Evolutionary conservation across 1,140 invertebrate species (phyloP).

Genomic region (Anastrepha ludens): DNA sequence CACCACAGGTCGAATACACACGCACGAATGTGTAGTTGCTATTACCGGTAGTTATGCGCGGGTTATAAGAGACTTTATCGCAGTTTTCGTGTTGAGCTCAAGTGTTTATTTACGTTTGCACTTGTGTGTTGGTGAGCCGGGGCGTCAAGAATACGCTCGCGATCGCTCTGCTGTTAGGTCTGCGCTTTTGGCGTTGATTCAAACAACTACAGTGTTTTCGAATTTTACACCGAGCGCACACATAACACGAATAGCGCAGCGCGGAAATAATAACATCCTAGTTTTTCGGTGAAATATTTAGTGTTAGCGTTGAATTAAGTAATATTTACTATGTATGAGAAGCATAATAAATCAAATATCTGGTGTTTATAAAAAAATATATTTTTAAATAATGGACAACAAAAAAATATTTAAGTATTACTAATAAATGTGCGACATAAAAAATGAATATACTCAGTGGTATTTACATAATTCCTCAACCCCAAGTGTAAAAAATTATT

Average conservation of each 20-base stretch:
- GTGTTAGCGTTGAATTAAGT: too few relatives aligned
- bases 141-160: not conserved
- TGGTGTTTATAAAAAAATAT: too few relatives aligned
- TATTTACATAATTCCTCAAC: too few relatives aligned
- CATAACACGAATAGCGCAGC: not conserved
- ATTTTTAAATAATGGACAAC: too few relatives aligned
- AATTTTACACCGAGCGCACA: slow-evolving; percentile 15
- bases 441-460: too few relatives aligned
- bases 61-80: not conserved
- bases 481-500: too few relatives aligned
- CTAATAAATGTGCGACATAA: too few relatives aligned
- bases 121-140: slow-evolving; percentile 5
- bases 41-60: not conserved
- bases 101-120: not conserved
- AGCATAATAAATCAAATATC: too few relatives aligned
- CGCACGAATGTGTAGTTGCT: not conserved
- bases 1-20: not conserved
- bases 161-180: not conserved
- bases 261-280: not conserved
- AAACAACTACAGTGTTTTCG: slow-evolving; percentile 16
- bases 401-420: too few relatives aligned
- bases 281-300: too few relatives aligned
- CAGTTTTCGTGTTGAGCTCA: not conserved
- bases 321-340: too few relatives aligned
- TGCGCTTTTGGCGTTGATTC: not conserved